phyloP scores from a whole-genome alignment of 2,113 vertebrate species.

The Lepisosteus osseus region DNA sequence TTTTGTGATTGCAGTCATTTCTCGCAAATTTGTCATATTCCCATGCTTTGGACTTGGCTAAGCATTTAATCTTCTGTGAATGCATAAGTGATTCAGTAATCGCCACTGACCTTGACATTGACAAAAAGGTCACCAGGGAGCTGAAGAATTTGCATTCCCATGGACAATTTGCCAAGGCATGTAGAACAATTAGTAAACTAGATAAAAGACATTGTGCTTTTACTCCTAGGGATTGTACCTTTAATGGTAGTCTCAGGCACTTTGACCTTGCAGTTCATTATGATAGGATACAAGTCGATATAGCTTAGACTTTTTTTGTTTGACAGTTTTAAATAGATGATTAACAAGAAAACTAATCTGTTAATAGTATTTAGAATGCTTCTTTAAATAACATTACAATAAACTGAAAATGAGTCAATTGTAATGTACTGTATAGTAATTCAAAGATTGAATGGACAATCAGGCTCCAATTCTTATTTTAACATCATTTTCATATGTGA shows the following conservation, averaged over 20 bases:
- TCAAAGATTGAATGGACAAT: too few relatives aligned
- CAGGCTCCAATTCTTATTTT: too few relatives aligned
- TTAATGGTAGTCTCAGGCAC: constrained; percentile 36
- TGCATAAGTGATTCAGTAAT: constrained; percentile 62
- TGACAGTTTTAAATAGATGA: background rate
- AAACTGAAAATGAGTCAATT: too few relatives aligned
- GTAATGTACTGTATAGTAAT: too few relatives aligned
- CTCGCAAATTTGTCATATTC: constrained; percentile 8
- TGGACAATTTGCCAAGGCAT: constrained; percentile 39
- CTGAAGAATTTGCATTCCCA: constrained; percentile 41
- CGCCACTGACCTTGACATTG: constrained; percentile 57
- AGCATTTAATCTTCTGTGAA: constrained; percentile 66
- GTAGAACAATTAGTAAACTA: constrained; percentile 61
- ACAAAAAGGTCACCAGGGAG: constrained; percentile 37
- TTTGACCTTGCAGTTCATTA: constrained; percentile 69
- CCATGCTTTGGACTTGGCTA: constrained; percentile 46
- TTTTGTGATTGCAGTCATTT: constrained; percentile 26
- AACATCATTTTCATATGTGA: too few relatives aligned
- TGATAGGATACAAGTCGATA: constrained; percentile 62
- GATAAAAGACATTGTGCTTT: constrained; percentile 37
- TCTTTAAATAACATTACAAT: background rate
- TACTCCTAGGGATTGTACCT: constrained; percentile 33
- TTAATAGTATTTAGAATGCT: constrained; percentile 6
- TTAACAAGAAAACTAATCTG: constrained; percentile 49
- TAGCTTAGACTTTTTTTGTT: constrained; percentile 45